Percentiles rank a stretch among this genome's conserved stretches.
These are phyloP conservation scores for Anguilla japonica DNA, from an alignment of 2,113 vertebrate genomes.

Conservation along the genomic window DNA sequence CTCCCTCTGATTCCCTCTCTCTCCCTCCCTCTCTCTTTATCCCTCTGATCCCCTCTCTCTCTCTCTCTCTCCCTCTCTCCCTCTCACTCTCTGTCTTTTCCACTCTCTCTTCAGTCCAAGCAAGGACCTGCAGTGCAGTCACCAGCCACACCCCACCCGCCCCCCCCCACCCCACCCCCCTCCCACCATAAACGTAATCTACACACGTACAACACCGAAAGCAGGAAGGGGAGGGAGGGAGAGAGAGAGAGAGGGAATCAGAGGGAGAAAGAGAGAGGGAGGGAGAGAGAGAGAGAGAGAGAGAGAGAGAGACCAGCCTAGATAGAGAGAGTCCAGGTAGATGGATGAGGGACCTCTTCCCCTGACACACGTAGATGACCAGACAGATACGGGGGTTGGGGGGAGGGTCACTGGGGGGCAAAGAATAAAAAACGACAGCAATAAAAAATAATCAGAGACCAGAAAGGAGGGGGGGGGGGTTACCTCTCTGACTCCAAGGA, in stretches of 20 bases:
- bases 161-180: not conserved
- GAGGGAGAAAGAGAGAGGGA: not conserved
- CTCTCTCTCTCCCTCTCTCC: not conserved
- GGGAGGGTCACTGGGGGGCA: too few species aligned
- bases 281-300: slow-evolving; percentile 1
- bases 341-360: not conserved
- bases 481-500: not conserved
- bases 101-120: not conserved
- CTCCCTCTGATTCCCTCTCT: not conserved
- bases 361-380: not conserved
- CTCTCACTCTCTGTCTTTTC: not conserved
- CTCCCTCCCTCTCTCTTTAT: not conserved
- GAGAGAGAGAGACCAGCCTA: not conserved
- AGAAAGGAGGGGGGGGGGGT: too few species aligned
- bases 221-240: not conserved
- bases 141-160: not conserved
- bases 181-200: too few species aligned
- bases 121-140: not conserved
- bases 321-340: not conserved
- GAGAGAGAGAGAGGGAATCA: too few species aligned
- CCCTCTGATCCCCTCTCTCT: not conserved
- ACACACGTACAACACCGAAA: not conserved
- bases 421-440: not conserved
- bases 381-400: too few species aligned
- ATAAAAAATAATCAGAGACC: not conserved